phyloP scores from a whole-genome alignment of 2,113 vertebrate genomes.

The Gadus macrocephalus region DNA sequence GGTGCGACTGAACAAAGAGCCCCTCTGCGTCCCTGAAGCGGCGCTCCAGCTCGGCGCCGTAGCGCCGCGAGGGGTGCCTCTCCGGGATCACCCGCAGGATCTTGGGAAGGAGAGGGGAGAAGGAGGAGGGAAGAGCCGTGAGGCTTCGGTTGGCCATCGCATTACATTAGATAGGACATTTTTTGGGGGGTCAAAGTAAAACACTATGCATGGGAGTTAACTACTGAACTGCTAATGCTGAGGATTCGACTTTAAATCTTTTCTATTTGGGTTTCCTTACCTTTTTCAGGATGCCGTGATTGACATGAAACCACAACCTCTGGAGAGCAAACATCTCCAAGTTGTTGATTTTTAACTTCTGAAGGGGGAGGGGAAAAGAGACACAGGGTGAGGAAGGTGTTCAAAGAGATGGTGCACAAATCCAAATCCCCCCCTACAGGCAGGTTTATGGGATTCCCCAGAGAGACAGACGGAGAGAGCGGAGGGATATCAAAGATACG shows the following conservation, averaged over 20 bases:
- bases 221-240: background rate
- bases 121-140: too few species aligned
- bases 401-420: background rate
- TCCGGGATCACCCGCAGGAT: slow-evolving; percentile 73
- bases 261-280: slow-evolving; percentile 20
- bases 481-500: background rate
- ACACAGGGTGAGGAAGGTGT: too few species aligned
- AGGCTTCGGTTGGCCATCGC: too few species aligned
- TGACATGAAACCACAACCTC: slow-evolving; percentile 80
- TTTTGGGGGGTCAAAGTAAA: background rate
- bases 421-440: background rate
- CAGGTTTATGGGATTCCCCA: background rate
- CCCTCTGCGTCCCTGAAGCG: slow-evolving; percentile 65
- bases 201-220: too few species aligned
- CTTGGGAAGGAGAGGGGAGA: slow-evolving; percentile 18
- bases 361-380: slow-evolving; percentile 4
- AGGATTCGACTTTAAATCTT: background rate
- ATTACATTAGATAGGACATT: background rate
- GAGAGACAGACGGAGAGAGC: background rate
- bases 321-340: slow-evolving; percentile 69
- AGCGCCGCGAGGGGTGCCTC: slow-evolving; percentile 77
- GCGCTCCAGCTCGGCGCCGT: slow-evolving; percentile 67
- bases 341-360: slow-evolving; percentile 60
- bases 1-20: slow-evolving; percentile 58
- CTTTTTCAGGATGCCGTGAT: slow-evolving; percentile 71